Conservation (phyloP, 2,113 vertebrate genomes). For the Scopus umbretta region DNA sequence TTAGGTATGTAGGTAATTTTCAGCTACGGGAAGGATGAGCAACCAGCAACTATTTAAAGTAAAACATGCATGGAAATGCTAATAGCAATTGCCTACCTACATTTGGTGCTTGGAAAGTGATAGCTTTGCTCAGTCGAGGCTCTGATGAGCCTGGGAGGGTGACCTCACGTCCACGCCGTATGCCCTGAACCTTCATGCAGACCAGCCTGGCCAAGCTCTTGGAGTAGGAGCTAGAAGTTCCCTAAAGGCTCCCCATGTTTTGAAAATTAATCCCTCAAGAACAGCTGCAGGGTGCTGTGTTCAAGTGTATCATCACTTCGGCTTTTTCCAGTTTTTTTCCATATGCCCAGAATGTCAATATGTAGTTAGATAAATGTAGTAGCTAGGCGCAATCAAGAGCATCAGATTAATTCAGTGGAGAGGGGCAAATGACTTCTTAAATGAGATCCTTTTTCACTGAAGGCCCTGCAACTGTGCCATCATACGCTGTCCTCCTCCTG, state of each 20-base stretch:
- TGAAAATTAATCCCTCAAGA: background rate
- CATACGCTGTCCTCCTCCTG: background rate
- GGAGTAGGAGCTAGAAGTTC: background rate
- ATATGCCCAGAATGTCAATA: background rate
- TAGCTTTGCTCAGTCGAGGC: background rate
- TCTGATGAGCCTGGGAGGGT: background rate
- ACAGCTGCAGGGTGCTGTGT: background rate
- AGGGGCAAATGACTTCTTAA: background rate
- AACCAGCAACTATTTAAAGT: conserved; percentile 53
- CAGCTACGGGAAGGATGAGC: conserved; percentile 38
- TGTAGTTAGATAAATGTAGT: background rate
- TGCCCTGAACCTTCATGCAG: background rate
- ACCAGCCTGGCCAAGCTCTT: background rate
- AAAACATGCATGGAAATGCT: conserved; percentile 55
- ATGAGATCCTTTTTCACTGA: background rate
- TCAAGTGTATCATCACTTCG: background rate
- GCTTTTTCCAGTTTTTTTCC: background rate
- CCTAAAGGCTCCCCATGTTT: background rate
- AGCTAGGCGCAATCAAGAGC: background rate
- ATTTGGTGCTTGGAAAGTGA: conserved; percentile 2
- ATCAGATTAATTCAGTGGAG: background rate
- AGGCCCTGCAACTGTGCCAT: background rate
- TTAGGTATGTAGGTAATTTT: conserved; percentile 64
- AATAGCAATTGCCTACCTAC: conserved; percentile 31
- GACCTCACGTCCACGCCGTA: background rate